Conservation (phyloP, 2,113 vertebrate species). For the Otis tarda region DNA sequence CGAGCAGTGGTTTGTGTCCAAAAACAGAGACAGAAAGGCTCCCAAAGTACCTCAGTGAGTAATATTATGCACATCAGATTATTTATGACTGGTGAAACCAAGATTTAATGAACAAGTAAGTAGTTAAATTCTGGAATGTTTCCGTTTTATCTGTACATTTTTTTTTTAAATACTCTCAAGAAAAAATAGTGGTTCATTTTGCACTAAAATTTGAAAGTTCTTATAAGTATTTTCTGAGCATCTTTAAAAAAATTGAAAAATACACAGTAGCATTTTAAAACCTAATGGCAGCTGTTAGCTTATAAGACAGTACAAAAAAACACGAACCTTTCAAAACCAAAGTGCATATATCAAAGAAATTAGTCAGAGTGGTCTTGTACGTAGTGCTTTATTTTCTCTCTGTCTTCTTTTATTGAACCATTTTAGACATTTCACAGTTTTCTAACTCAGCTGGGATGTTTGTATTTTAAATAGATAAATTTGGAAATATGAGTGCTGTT, state of each 20-base stretch:
- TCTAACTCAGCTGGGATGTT: not conserved
- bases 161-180: not conserved
- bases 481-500: not conserved
- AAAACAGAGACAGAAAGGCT: not conserved
- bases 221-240: not conserved
- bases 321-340: not conserved
- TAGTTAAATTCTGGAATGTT: not conserved
- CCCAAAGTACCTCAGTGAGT: not conserved
- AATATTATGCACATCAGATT: not conserved
- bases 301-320: not conserved
- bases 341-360: not conserved
- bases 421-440: not conserved
- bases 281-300: not conserved
- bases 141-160: not conserved
- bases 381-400: not conserved
- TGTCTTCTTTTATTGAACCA: not conserved
- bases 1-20: not conserved
- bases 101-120: not conserved
- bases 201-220: not conserved
- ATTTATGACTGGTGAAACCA: not conserved
- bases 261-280: not conserved
- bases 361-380: not conserved
- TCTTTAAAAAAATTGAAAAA: not conserved
- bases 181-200: not conserved
- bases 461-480: not conserved